Percentiles rank a stretch among this genome's conserved stretches.
Evolutionary conservation across 2,888 invertebrate genomes (phyloP).

Genomic region (Melinaea marsaeus): DNA sequence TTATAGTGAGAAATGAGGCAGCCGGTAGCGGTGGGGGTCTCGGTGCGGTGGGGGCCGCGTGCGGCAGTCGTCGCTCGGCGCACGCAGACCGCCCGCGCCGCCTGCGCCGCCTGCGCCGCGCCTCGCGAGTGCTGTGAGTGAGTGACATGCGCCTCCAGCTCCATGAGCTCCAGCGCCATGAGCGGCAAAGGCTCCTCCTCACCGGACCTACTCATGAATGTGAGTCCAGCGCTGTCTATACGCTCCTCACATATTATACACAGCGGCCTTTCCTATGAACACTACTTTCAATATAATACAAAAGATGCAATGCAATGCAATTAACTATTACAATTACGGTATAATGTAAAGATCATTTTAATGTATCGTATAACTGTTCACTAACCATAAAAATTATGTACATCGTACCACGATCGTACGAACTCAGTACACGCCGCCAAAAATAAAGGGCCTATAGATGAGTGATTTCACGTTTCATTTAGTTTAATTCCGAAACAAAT

Average conservation of each 20-base stretch:
- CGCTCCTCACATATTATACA: slow-evolving; percentile 27
- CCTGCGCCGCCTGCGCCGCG: slow-evolving; percentile 60
- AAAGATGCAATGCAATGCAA: neutral
- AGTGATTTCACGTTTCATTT: slow-evolving; percentile 15
- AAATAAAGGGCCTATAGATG: neutral
- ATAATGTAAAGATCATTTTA: neutral
- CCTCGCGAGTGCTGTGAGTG: slow-evolving; percentile 69
- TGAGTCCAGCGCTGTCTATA: slow-evolving; percentile 55
- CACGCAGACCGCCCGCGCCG: slow-evolving; percentile 64
- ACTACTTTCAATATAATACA: neutral
- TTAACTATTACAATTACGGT: neutral
- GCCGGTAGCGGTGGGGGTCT: slow-evolving; percentile 76
- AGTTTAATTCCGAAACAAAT: slow-evolving; percentile 35
- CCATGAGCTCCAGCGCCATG: slow-evolving; percentile 63
- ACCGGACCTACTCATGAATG: slow-evolving; percentile 77
- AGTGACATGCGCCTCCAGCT: slow-evolving; percentile 69
- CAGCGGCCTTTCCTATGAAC: neutral
- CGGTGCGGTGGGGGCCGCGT: slow-evolving; percentile 59
- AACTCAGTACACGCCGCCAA: neutral
- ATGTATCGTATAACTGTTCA: too few relatives aligned
- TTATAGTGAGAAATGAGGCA: slow-evolving; percentile 79
- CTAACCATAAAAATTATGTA: too few relatives aligned
- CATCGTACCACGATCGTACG: neutral
- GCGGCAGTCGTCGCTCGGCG: slow-evolving; percentile 71
- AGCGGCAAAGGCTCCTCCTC: slow-evolving; percentile 74